phyloP scores from a whole-genome alignment of 2,888 invertebrate species.

The Acleris laterana region DNA sequence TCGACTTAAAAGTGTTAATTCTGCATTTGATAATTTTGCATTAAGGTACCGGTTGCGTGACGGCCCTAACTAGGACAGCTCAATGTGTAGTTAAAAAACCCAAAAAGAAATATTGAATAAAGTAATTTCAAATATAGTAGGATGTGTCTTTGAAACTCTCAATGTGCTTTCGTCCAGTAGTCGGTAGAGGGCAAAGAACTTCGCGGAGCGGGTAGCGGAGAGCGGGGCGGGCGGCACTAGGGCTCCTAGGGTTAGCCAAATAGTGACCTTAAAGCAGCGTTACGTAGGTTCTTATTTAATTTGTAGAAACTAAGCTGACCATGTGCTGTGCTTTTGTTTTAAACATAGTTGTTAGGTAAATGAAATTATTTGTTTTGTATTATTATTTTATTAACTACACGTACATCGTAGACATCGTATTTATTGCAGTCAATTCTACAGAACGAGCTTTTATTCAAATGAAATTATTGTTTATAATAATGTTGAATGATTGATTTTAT shows the following conservation, averaged over 20 bases:
- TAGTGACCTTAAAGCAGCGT: constrained; percentile 69
- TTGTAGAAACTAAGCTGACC: constrained; percentile 81
- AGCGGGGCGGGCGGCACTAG: constrained; percentile 58
- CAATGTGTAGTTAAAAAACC: constrained; percentile 72
- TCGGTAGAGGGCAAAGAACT: constrained; percentile 58
- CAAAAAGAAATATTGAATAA: constrained; percentile 57
- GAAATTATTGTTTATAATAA: constrained; percentile 56
- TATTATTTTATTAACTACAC: constrained; percentile 65
- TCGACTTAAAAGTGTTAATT: constrained; percentile 59
- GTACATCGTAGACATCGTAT: constrained; percentile 67
- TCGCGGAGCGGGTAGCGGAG: neutral
- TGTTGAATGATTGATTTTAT: constrained; percentile 64
- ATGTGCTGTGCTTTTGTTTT: constrained; percentile 85
- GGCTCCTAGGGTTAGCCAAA: constrained; percentile 76
- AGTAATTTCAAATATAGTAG: constrained; percentile 76
- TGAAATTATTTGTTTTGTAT: constrained; percentile 74
- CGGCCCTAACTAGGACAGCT: constrained; percentile 79
- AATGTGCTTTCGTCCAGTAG: constrained; percentile 82
- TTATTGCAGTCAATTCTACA: constrained; percentile 78
- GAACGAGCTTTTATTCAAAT: constrained; percentile 71
- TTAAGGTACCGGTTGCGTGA: constrained; percentile 47
- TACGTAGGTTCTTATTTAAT: constrained; percentile 76
- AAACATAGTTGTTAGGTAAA: constrained; percentile 79
- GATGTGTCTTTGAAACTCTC: constrained; percentile 80
- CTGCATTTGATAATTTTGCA: constrained; percentile 66